Evolutionary conservation across 2,113 vertebrate species (phyloP).

Genomic region (Lophotis ruficrista): DNA sequence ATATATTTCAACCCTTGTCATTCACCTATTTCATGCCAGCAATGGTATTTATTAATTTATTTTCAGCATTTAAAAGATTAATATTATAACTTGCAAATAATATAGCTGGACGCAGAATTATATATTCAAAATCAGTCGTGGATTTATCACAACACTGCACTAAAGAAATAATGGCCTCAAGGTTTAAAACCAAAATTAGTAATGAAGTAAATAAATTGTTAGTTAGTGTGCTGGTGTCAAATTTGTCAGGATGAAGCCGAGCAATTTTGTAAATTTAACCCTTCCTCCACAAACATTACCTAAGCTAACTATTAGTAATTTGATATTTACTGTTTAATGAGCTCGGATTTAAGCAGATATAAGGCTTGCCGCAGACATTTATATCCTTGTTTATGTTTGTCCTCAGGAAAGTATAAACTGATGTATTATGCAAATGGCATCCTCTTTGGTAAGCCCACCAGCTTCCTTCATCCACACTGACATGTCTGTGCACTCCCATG

Average conservation of each 20-base stretch:
- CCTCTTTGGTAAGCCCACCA: not conserved
- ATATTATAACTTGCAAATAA: not conserved
- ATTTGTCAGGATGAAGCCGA: accelerated
- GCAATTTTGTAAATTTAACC: not conserved
- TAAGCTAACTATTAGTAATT: not conserved
- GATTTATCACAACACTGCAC: not conserved
- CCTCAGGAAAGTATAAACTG: not conserved
- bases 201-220: not conserved
- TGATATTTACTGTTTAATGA: conserved; percentile 18
- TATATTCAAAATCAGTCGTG: not conserved
- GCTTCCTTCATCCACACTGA: not conserved
- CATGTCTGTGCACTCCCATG: not conserved
- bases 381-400: not conserved
- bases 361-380: not conserved
- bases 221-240: not conserved
- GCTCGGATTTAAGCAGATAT: not conserved
- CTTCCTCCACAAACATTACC: not conserved
- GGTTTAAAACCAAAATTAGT: not conserved
- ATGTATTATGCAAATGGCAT: not conserved
- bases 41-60: not conserved
- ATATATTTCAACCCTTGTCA: not conserved
- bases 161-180: not conserved
- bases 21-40: not conserved
- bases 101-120: not conserved
- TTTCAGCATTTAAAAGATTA: not conserved